Conservation (phyloP, 2,888 invertebrate genomes). For the Pristionchus maxplancki region DNA sequence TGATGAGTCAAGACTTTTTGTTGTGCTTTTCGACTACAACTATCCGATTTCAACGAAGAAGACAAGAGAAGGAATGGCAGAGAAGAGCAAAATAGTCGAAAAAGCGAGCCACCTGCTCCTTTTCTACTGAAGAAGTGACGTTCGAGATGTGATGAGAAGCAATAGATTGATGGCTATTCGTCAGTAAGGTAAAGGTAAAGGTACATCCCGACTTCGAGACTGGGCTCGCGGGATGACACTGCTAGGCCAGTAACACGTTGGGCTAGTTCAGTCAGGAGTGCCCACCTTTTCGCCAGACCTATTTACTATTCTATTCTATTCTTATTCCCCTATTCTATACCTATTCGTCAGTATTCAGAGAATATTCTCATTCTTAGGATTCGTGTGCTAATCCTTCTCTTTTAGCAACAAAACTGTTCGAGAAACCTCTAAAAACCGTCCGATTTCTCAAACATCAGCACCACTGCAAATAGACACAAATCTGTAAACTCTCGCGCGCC, state of each 20-base stretch:
- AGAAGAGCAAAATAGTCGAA: neutral
- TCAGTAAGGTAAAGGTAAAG: too few relatives aligned
- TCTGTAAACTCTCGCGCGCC: neutral
- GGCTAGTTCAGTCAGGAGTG: too few relatives aligned
- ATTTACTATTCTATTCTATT: neutral
- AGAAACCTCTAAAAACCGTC: neutral
- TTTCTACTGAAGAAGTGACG: neutral
- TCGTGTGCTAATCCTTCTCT: too few relatives aligned
- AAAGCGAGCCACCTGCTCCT: neutral
- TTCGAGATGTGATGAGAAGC: neutral
- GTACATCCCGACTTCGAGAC: too few relatives aligned
- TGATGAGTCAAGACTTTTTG: neutral
- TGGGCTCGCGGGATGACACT: too few relatives aligned
- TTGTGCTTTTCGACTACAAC: constrained; percentile 14
- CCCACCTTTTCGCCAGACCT: too few relatives aligned
- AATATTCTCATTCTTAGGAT: too few relatives aligned
- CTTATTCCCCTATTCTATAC: too few relatives aligned
- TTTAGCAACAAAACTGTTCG: neutral
- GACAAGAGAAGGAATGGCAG: neutral
- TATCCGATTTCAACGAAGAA: constrained; percentile 5
- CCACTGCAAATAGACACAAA: neutral
- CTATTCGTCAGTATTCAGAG: too few relatives aligned
- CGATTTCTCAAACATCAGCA: neutral
- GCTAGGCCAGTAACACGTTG: too few relatives aligned
- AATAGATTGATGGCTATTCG: neutral